Percentiles rank a stretch among this genome's conserved stretches.
These are phyloP conservation scores for Lutjanus erythropterus DNA, from an alignment of 2,113 vertebrate species.

Conservation along the genomic window DNA sequence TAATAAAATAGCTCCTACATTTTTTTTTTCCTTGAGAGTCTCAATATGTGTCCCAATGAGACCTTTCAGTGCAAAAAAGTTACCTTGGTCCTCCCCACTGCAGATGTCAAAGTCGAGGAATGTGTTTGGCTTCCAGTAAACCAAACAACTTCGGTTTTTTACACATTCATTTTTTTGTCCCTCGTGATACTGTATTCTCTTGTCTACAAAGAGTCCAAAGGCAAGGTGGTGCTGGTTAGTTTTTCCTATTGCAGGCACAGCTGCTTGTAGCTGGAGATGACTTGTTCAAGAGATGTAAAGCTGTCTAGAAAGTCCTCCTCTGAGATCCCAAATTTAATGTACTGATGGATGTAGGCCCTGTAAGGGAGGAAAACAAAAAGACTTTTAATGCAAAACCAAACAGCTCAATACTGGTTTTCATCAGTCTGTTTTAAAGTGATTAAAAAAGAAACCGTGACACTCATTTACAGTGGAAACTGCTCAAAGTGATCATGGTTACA, in stretches of 20 bases:
- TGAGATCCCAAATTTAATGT: slow-evolving; percentile 91
- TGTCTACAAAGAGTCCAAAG: background rate
- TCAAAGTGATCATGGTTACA: no score
- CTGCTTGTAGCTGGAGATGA: slow-evolving; percentile 92
- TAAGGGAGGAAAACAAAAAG: background rate
- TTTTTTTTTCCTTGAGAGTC: background rate
- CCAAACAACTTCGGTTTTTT: slow-evolving; percentile 5
- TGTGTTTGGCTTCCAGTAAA: background rate
- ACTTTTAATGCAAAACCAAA: background rate
- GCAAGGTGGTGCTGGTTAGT: background rate
- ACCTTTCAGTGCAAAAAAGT: background rate
- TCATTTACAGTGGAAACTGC: no score
- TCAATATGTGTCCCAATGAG: background rate
- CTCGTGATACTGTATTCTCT: background rate
- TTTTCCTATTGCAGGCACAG: slow-evolving; percentile 72
- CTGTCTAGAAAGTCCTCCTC: slow-evolving; percentile 96
- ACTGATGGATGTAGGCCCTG: slow-evolving; percentile 97
- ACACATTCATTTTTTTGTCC: background rate
- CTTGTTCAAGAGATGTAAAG: slow-evolving; percentile 93
- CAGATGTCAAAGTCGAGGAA: background rate
- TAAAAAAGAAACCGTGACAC: no score
- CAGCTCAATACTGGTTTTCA: background rate
- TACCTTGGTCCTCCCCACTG: background rate
- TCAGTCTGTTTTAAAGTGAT: no score
- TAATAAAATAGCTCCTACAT: background rate